Evolutionary conservation across 1,140 invertebrate genomes (phyloP).

Genomic region (Dinoponera quadriceps): DNA sequence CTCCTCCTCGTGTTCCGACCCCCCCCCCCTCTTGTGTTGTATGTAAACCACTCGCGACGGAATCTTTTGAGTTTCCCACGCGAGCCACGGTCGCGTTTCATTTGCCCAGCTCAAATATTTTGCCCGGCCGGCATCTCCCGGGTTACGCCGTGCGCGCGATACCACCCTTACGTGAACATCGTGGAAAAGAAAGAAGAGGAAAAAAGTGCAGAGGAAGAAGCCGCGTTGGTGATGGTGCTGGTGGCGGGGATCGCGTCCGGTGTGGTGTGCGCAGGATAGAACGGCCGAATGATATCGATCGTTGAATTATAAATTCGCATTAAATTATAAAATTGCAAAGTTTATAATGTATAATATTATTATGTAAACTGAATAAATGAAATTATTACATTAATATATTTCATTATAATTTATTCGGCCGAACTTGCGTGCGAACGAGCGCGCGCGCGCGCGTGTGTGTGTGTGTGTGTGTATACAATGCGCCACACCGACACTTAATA

Average conservation of each 20-base stretch:
- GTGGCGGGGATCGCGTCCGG: no score
- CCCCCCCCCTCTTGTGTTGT: not conserved
- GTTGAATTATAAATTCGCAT: not conserved
- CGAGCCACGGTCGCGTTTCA: slow-evolving; percentile 43
- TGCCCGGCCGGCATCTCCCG: slow-evolving; percentile 51
- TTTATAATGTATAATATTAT: slow-evolving; percentile 1
- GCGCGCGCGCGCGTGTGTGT: no score
- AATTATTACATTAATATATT: slow-evolving; percentile 28
- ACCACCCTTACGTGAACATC: slow-evolving; percentile 32
- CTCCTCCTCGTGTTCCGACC: not conserved
- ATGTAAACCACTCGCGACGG: slow-evolving; percentile 54
- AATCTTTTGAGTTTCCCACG: slow-evolving; percentile 67
- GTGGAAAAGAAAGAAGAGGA: slow-evolving; percentile 15
- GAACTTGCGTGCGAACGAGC: no score
- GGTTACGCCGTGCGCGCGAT: slow-evolving; percentile 37
- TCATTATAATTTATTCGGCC: slow-evolving; percentile 20
- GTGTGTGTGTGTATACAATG: not conserved
- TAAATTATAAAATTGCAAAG: slow-evolving; percentile 34
- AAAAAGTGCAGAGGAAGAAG: no score
- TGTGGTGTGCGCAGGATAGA: no score
- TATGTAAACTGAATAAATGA: slow-evolving; percentile 18
- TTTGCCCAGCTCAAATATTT: slow-evolving; percentile 62
- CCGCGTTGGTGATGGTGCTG: no score
- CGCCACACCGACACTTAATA: slow-evolving; percentile 5
- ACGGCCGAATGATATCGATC: no score